Percentiles rank a stretch among this genome's conserved stretches.
Evolutionary conservation across 2,113 vertebrate species (phyloP).

Genomic region (Diphyllodes magnificus): DNA sequence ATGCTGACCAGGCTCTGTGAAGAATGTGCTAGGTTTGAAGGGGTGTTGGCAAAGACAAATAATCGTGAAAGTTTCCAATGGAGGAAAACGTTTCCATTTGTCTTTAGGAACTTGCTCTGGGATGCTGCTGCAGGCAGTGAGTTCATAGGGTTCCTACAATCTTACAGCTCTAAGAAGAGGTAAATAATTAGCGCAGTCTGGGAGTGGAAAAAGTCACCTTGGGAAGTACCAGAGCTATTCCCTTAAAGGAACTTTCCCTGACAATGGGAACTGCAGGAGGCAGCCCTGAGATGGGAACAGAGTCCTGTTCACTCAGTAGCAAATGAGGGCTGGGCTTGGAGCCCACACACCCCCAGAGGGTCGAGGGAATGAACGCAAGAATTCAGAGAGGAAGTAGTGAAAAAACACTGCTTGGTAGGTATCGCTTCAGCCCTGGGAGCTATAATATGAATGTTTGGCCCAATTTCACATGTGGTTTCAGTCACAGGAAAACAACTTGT

Average conservation of each 20-base stretch:
- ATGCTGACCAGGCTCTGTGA: not conserved
- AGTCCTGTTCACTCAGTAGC: not conserved
- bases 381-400: not conserved
- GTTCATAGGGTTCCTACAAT: not conserved
- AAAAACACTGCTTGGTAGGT: not conserved
- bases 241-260: not conserved
- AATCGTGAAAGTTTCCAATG: not conserved
- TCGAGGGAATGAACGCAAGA: not conserved
- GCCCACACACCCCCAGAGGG: not conserved
- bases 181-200: not conserved
- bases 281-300: not conserved
- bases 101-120: not conserved
- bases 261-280: not conserved
- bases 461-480: not conserved
- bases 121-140: not conserved
- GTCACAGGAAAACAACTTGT: not conserved
- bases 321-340: not conserved
- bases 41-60: not conserved
- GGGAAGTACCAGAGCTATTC: not conserved
- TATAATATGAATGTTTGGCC: not conserved
- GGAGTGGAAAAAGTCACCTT: not conserved
- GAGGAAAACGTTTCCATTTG: not conserved
- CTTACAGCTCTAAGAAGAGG: not conserved
- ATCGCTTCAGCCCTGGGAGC: not conserved
- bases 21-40: not conserved